Evolutionary conservation across 2,113 vertebrate species (phyloP).

Genomic region (Burhinus oedicnemus): DNA sequence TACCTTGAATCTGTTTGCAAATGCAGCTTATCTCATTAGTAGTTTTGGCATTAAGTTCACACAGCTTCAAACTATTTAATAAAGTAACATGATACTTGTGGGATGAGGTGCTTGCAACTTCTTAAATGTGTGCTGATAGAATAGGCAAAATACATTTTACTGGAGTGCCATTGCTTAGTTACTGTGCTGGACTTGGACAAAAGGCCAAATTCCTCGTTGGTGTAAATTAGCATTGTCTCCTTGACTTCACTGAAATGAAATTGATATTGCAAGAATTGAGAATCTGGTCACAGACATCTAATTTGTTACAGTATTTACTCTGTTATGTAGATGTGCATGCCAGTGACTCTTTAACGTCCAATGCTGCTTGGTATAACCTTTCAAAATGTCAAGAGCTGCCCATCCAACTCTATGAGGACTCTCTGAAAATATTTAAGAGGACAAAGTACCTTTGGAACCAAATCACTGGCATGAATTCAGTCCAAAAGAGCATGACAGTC

Average conservation of each 20-base stretch:
- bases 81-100: background rate
- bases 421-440: background rate
- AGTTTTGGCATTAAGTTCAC: background rate
- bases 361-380: background rate
- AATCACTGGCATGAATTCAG: background rate
- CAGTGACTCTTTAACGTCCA: background rate
- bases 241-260: background rate
- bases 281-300: background rate
- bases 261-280: background rate
- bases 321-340: background rate
- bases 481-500: background rate
- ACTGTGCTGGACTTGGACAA: background rate
- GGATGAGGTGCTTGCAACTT: background rate
- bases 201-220: background rate
- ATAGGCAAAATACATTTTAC: background rate
- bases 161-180: background rate
- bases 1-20: background rate
- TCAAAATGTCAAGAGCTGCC: slow-evolving; percentile 27
- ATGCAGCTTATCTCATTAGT: background rate
- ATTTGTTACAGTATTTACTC: background rate
- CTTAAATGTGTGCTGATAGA: background rate
- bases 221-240: background rate
- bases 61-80: background rate
- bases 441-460: background rate
- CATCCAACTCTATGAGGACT: background rate